These are phyloP conservation scores for Acanthurus lineatus DNA, from an alignment of 2,797 vertebrate species.

Conservation along the genomic window DNA sequence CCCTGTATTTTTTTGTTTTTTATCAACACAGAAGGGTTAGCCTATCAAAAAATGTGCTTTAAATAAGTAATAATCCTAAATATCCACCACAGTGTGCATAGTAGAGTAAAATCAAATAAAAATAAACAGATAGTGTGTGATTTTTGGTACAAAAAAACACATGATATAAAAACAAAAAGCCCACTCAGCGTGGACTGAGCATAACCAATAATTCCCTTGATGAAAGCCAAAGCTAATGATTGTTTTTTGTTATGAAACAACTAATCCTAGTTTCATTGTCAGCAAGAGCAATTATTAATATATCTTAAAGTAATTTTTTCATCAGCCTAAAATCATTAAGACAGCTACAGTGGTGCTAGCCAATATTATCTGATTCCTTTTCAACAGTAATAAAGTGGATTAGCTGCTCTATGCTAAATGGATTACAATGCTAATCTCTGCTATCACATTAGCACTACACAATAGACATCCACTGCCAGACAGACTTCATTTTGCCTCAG, in stretches of 20 bases:
- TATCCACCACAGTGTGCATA: neutral
- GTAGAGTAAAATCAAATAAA: neutral
- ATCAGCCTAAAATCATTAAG: constrained; percentile 79
- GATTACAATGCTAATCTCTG: constrained; percentile 89
- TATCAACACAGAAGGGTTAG: constrained; percentile 6
- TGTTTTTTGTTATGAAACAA: constrained; percentile 40
- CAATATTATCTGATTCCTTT: constrained; percentile 84
- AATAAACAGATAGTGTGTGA: neutral
- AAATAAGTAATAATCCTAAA: constrained; percentile 18
- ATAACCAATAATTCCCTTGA: constrained; percentile 20
- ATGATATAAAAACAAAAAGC: neutral
- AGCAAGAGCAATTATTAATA: constrained; percentile 67
- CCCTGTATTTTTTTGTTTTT: neutral
- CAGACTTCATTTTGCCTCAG: constrained; percentile 69
- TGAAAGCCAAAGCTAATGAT: constrained; percentile 26
- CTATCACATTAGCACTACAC: constrained; percentile 85
- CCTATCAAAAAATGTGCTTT: neutral
- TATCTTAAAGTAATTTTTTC: constrained; percentile 65
- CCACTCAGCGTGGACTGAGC: neutral
- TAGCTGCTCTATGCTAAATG: constrained; percentile 87
- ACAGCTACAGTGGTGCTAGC: constrained; percentile 69
- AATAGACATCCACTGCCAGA: constrained; percentile 78
- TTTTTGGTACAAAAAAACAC: neutral
- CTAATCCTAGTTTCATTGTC: constrained; percentile 67
- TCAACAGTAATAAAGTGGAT: constrained; percentile 87